A percentile compares a stretch with the other conserved stretches of the same genome.
These are phyloP conservation scores for Zaprionus davidi DNA, from an alignment of 1,140 invertebrate species.

Conservation along the genomic window DNA sequence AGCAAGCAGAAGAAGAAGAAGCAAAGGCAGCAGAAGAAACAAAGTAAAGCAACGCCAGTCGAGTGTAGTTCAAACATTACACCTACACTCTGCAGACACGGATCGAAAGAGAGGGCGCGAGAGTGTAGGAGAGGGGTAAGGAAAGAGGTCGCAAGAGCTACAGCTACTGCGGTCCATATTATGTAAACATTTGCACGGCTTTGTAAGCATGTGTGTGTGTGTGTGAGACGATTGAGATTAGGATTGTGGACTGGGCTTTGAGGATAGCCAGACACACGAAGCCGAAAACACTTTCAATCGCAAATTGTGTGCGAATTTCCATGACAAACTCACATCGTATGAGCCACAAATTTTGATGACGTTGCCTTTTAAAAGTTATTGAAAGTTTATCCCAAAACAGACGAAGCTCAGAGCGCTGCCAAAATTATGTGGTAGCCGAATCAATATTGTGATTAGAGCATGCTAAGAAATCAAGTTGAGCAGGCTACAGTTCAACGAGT, in stretches of 20 bases:
- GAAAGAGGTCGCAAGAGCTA: slow-evolving; percentile 32
- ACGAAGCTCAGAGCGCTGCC: background rate
- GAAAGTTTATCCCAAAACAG: slow-evolving; percentile 18
- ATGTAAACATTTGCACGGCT: slow-evolving; percentile 68
- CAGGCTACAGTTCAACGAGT: background rate
- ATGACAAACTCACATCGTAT: slow-evolving; percentile 8
- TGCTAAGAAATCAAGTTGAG: background rate
- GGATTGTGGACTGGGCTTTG: slow-evolving; percentile 40
- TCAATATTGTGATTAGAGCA: slow-evolving; percentile 2
- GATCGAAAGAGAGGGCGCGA: slow-evolving; percentile 33
- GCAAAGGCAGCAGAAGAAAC: background rate
- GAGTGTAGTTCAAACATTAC: slow-evolving; percentile 79
- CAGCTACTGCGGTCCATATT: slow-evolving; percentile 62
- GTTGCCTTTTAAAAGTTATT: slow-evolving; percentile 15
- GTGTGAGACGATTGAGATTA: slow-evolving; percentile 12
- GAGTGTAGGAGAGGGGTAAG: slow-evolving; percentile 18
- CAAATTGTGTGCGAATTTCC: slow-evolving; percentile 29
- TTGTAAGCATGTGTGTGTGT: slow-evolving; percentile 12
- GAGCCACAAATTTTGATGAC: slow-evolving; percentile 17
- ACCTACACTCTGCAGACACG: slow-evolving; percentile 56
- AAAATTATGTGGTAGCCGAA: background rate
- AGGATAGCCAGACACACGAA: background rate
- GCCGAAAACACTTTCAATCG: slow-evolving; percentile 23
- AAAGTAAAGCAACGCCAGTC: slow-evolving; percentile 44
- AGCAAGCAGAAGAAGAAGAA: background rate